These are phyloP conservation scores for Protodeltote pygarga DNA, from an alignment of 2,888 invertebrate genomes.

Conservation along the genomic window DNA sequence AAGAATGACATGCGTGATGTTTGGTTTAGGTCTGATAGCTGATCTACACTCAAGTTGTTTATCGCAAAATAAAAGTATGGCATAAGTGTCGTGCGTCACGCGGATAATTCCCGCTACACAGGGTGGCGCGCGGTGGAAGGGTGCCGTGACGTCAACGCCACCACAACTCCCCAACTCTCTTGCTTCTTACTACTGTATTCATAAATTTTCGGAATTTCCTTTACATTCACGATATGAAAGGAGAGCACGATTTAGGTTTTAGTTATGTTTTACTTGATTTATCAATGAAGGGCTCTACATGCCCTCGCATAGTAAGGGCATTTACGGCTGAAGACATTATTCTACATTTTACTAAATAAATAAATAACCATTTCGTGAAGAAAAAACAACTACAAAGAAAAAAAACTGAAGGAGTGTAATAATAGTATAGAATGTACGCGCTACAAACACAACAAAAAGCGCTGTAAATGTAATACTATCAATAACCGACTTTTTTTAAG, in stretches of 20 bases:
- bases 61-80: constrained; percentile 59
- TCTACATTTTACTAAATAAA: too few species aligned
- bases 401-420: too few species aligned
- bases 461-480: background rate
- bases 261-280: too few species aligned
- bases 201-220: constrained; percentile 33
- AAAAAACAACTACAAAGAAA: too few species aligned
- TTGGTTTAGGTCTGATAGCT: constrained; percentile 35
- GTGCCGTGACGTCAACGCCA: constrained; percentile 62
- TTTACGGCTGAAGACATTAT: too few species aligned
- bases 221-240: constrained; percentile 22
- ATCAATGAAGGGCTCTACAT: too few species aligned
- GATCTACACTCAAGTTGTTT: constrained; percentile 51
- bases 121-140: constrained; percentile 21
- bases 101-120: constrained; percentile 58
- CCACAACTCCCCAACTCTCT: constrained; percentile 32
- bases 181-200: constrained; percentile 44
- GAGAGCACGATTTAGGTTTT: constrained; percentile 4
- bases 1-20: constrained; percentile 37
- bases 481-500: background rate
- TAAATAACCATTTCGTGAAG: too few species aligned
- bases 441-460: too few species aligned
- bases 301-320: too few species aligned
- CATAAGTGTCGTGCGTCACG: constrained; percentile 71
- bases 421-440: too few species aligned